Conservation (phyloP, 2,113 vertebrate genomes). For the Brachypteracias leptosomus region DNA sequence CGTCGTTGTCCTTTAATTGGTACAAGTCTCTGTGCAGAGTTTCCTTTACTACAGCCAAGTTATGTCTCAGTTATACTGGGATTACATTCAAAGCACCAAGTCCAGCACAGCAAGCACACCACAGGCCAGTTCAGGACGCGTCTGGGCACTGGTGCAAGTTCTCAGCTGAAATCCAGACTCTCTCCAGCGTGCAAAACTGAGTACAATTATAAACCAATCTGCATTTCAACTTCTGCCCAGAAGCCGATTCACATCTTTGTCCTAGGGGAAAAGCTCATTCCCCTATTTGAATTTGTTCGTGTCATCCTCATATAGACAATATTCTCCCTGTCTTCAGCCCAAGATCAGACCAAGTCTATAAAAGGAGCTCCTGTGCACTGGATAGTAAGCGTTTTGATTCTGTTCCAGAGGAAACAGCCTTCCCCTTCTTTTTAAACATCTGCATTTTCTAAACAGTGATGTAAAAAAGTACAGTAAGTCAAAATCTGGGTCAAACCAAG, state of each 20-base stretch:
- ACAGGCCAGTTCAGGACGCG: neutral
- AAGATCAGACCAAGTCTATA: slow-evolving; percentile 5
- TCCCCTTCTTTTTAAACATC: slow-evolving; percentile 39
- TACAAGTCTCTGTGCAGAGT: neutral
- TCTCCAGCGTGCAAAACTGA: neutral
- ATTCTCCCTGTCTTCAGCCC: slow-evolving; percentile 29
- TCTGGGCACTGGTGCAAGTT: neutral
- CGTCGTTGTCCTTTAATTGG: neutral
- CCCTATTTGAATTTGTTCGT: neutral
- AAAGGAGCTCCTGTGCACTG: slow-evolving; percentile 34
- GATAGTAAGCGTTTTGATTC: slow-evolving; percentile 17
- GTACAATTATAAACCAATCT: neutral
- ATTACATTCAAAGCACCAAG: neutral
- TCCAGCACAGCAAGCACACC: neutral
- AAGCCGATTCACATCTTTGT: neutral
- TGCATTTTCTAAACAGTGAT: slow-evolving; percentile 59
- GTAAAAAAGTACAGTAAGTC: slow-evolving; percentile 19
- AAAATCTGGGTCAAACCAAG: slow-evolving; percentile 34
- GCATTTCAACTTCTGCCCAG: neutral
- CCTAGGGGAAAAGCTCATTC: neutral
- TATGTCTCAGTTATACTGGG: neutral
- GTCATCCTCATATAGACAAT: slow-evolving; percentile 12
- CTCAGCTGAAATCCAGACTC: neutral
- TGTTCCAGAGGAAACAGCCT: slow-evolving; percentile 40
- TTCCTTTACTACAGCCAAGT: neutral